phyloP scores from a whole-genome alignment of 2,113 vertebrate species.

The Empidonax alnorum region DNA sequence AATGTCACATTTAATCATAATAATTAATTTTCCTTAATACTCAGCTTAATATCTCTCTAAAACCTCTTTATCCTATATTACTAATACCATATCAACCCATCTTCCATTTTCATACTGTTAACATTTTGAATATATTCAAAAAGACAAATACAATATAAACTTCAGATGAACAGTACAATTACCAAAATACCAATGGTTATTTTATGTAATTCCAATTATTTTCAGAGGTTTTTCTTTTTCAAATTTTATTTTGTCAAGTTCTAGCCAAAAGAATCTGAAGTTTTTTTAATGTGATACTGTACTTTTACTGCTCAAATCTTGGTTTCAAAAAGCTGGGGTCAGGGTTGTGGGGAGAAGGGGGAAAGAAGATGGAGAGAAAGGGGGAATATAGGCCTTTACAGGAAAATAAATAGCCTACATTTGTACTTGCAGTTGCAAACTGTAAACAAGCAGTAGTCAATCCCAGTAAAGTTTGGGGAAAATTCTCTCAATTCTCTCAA shows the following conservation, averaged over 20 bases:
- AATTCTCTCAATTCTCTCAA: background rate
- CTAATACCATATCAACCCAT: background rate
- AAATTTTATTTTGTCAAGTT: background rate
- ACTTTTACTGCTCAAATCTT: background rate
- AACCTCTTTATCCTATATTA: background rate
- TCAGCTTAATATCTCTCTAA: background rate
- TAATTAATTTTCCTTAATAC: background rate
- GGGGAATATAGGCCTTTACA: background rate
- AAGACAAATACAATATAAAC: background rate
- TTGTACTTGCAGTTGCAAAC: background rate
- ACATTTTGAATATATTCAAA: background rate
- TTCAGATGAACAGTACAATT: background rate
- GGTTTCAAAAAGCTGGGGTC: fast-evolving
- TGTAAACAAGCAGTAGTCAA: background rate
- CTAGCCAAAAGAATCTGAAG: background rate
- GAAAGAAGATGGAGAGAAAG: background rate
- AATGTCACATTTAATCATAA: background rate
- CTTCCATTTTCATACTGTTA: background rate
- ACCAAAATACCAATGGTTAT: background rate
- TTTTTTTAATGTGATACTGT: background rate
- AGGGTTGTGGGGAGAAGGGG: fast-evolving
- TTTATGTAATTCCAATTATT: background rate
- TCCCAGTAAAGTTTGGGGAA: background rate
- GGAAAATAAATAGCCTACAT: background rate
- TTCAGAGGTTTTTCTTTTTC: background rate